Evolutionary conservation across 2,113 vertebrate genomes (phyloP).

Genomic region (Amphiprion ocellaris): DNA sequence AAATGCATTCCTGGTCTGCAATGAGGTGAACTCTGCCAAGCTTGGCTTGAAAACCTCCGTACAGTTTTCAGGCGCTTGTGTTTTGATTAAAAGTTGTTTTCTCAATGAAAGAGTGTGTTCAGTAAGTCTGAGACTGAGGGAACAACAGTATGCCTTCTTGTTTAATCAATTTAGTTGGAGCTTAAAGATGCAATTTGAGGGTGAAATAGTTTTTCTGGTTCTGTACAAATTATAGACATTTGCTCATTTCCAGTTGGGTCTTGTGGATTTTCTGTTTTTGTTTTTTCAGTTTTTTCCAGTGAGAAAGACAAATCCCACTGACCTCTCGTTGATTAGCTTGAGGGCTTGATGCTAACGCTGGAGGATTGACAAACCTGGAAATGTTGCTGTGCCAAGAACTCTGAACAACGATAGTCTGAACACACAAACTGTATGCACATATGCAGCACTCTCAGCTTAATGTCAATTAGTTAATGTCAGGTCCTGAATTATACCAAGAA

Average conservation of each 20-base stretch:
- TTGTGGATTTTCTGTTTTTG: constrained; percentile 12
- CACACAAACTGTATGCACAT: constrained; percentile 64
- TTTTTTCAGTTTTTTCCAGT: constrained; percentile 9
- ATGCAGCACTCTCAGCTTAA: constrained; percentile 20
- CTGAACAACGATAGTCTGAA: constrained; percentile 85
- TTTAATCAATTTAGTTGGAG: constrained; percentile 54
- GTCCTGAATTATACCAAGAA: too few relatives aligned
- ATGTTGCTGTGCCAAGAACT: constrained; percentile 76
- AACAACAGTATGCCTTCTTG: constrained; percentile 49
- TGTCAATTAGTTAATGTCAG: too few relatives aligned
- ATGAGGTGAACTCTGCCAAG: constrained; percentile 67
- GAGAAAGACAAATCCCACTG: constrained; percentile 10
- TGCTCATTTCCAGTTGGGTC: not conserved
- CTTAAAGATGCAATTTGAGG: constrained; percentile 18
- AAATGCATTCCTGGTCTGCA: constrained; percentile 75
- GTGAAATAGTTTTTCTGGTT: constrained; percentile 4
- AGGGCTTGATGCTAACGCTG: constrained; percentile 43
- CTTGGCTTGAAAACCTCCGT: constrained; percentile 40
- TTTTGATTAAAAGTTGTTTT: constrained; percentile 76
- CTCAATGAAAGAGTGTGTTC: constrained; percentile 54
- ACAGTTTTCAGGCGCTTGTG: constrained; percentile 36
- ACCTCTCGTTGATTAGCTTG: constrained; percentile 82
- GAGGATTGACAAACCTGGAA: constrained; percentile 51
- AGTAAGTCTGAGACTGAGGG: constrained; percentile 26
- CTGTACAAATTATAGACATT: constrained; percentile 43